Percentiles rank a stretch among this genome's conserved stretches.
Evolutionary conservation across 2,797 vertebrate species (phyloP).

Genomic region (Argya squamiceps): DNA sequence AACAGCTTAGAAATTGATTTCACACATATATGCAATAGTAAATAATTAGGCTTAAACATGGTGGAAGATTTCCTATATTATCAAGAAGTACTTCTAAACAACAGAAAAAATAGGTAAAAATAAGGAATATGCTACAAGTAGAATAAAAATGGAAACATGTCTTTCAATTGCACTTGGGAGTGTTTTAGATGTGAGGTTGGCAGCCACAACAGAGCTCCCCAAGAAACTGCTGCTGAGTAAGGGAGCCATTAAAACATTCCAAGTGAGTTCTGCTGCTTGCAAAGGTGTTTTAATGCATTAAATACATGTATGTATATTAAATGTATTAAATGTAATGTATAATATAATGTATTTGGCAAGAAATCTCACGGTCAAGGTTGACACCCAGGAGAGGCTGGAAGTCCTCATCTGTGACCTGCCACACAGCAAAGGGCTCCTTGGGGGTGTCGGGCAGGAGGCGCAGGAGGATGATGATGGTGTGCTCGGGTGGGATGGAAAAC

Average conservation of each 20-base stretch:
- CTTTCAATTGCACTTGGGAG: neutral
- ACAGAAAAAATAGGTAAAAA: neutral
- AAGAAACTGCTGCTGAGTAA: neutral
- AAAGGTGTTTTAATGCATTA: too few relatives aligned
- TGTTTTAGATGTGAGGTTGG: neutral
- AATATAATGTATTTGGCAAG: neutral
- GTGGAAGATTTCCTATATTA: neutral
- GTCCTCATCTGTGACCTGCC: conserved; percentile 90
- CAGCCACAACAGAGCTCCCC: neutral
- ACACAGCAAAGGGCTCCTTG: conserved; percentile 87
- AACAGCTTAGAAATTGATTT: neutral
- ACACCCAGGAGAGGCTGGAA: conserved; percentile 91
- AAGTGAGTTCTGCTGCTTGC: neutral
- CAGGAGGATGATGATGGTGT: conserved; percentile 86
- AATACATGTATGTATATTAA: too few relatives aligned
- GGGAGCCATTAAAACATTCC: neutral
- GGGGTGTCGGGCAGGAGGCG: conserved; percentile 86
- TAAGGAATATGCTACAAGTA: neutral
- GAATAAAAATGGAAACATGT: neutral
- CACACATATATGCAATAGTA: neutral
- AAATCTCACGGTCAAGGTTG: conserved; percentile 86
- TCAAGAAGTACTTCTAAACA: neutral
- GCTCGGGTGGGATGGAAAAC: conserved; percentile 82
- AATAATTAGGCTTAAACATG: neutral
- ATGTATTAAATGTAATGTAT: too few relatives aligned